Evolutionary conservation across 1,140 invertebrate genomes (phyloP).

Genomic region (Diuraphis noxia): DNA sequence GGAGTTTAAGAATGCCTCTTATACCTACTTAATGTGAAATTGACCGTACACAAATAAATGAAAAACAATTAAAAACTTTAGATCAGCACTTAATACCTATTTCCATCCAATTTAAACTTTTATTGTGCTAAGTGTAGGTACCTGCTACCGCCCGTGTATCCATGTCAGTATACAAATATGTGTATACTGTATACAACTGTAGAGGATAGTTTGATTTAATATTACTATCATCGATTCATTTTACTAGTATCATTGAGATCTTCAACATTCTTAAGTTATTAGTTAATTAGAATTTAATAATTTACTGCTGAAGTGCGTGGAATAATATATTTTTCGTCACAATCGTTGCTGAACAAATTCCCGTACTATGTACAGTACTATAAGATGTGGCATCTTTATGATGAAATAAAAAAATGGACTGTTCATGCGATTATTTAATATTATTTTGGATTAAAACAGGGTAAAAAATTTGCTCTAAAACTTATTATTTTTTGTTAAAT

Average conservation of each 20-base stretch:
- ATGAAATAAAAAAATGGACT: no score
- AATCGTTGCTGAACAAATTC: no score
- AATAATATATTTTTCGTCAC: no score
- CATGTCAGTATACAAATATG: no score
- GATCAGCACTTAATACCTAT: not conserved
- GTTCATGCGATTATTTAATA: no score
- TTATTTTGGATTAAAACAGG: no score
- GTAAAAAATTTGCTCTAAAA: no score
- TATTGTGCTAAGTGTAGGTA: not conserved
- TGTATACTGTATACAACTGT: not conserved
- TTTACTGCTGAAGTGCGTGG: not conserved
- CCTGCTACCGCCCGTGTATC: not conserved
- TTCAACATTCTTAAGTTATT: not conserved
- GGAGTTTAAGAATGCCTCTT: not conserved
- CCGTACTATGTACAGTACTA: no score
- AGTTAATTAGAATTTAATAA: not conserved
- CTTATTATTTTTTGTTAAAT: no score
- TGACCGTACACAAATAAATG: not conserved
- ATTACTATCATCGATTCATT: not conserved
- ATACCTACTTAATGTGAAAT: not conserved
- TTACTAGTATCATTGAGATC: not conserved
- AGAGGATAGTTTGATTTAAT: not conserved
- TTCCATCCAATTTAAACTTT: conserved; percentile 16
- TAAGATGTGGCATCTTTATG: no score
- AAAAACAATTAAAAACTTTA: not conserved